Conservation (phyloP, 2,797 vertebrate species). For the Serranus cabrilla region DNA sequence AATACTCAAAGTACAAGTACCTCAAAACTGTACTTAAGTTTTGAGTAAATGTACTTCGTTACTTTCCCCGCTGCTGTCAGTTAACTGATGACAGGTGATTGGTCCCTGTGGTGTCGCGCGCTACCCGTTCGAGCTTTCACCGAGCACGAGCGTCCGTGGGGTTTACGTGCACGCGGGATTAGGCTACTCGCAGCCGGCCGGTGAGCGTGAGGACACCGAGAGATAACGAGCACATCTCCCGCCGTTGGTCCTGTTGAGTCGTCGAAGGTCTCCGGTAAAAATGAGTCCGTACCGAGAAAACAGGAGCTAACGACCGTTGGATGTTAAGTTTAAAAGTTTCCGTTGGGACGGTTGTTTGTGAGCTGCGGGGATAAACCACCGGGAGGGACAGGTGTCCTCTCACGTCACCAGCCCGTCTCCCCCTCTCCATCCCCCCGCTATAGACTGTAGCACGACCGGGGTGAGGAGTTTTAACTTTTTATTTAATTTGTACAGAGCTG, state of each 20-base stretch:
- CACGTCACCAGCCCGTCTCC: slow-evolving; percentile 20
- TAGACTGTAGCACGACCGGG: not conserved
- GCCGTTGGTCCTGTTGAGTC: not conserved
- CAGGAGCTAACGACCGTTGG: slow-evolving; percentile 44
- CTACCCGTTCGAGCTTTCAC: slow-evolving; percentile 13
- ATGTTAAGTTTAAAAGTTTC: slow-evolving; percentile 31
- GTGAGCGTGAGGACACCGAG: slow-evolving; percentile 49
- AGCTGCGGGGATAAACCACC: slow-evolving; percentile 41
- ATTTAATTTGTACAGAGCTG: slow-evolving; percentile 4
- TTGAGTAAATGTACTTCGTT: not conserved
- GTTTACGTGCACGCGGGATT: slow-evolving; percentile 63
- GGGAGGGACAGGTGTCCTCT: slow-evolving; percentile 65
- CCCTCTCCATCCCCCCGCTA: slow-evolving; percentile 29
- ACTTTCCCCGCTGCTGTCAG: not conserved
- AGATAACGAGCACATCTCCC: slow-evolving; percentile 32
- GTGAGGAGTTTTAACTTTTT: not conserved
- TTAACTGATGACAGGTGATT: slow-evolving; percentile 13
- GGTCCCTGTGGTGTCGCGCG: slow-evolving; percentile 41
- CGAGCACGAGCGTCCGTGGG: slow-evolving; percentile 53
- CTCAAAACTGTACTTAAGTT: not conserved
- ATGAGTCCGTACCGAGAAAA: slow-evolving; percentile 45
- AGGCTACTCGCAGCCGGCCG: slow-evolving; percentile 31
- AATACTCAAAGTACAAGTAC: not conserved
- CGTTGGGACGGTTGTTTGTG: slow-evolving; percentile 22
- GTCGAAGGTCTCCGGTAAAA: slow-evolving; percentile 6